Evolutionary conservation across 2,888 invertebrate genomes (phyloP).

Genomic region (Lochmaea crataegi): DNA sequence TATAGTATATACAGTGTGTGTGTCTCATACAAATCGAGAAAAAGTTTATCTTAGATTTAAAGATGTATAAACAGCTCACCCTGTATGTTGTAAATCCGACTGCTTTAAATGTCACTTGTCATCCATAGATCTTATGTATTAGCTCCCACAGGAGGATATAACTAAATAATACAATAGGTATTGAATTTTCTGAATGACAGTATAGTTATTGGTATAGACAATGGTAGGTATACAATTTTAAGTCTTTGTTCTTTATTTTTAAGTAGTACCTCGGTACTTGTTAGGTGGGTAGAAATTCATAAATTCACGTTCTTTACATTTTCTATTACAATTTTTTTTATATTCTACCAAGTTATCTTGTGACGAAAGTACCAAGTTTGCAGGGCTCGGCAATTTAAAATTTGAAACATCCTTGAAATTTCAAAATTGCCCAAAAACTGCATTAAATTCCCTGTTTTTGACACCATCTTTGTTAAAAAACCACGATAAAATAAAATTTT

Average conservation of each 20-base stretch:
- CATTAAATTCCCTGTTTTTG: too few relatives aligned
- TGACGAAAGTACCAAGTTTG: too few relatives aligned
- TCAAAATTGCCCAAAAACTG: too few relatives aligned
- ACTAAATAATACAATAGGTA: conserved; percentile 34
- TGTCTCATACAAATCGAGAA: too few relatives aligned
- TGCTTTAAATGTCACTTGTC: conserved; percentile 30
- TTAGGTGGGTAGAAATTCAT: conserved; percentile 10
- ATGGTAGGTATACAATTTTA: conserved; percentile 14
- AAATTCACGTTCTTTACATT: neutral
- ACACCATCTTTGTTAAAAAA: too few relatives aligned
- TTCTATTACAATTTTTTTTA: neutral
- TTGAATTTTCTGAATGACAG: conserved; percentile 33
- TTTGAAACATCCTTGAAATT: too few relatives aligned
- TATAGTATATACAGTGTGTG: too few relatives aligned
- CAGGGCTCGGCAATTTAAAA: too few relatives aligned
- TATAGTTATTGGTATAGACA: conserved; percentile 25
- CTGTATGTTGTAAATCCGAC: conserved; percentile 24
- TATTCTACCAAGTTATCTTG: too few relatives aligned
- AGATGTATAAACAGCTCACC: neutral
- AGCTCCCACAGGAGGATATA: conserved; percentile 35
- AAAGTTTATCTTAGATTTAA: neutral
- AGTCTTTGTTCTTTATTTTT: conserved; percentile 10
- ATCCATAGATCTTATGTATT: conserved; percentile 30
- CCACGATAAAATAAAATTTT: too few relatives aligned
- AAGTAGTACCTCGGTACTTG: neutral